These are phyloP conservation scores for Aricia artaxerxes DNA, from an alignment of 2,888 invertebrate species.

Conservation along the genomic window DNA sequence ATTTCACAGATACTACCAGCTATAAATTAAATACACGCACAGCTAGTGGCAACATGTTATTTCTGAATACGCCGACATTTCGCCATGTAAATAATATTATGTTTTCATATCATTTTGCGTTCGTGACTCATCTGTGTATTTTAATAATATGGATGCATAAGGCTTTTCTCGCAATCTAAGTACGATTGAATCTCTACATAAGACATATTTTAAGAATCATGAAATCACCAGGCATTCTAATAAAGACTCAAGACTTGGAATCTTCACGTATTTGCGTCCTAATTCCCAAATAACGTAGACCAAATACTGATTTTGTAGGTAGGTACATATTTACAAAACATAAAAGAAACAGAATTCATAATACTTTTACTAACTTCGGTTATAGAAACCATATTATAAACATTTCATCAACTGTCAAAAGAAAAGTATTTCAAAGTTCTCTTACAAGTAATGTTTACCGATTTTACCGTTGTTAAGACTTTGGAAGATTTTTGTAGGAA, in stretches of 20 bases:
- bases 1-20: constrained; percentile 22
- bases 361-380: not conserved
- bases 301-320: too few species aligned
- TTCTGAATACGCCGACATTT: not conserved
- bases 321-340: not conserved
- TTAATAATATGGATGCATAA: not conserved
- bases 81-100: not conserved
- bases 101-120: not conserved
- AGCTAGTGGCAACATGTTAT: not conserved
- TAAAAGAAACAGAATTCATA: not conserved
- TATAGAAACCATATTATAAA: not conserved
- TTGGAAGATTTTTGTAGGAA: not conserved
- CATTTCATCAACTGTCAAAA: constrained; percentile 9
- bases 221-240: too few species aligned
- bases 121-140: too few species aligned
- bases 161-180: not conserved
- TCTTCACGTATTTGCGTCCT: too few species aligned
- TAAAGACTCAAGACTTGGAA: too few species aligned
- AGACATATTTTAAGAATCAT: too few species aligned
- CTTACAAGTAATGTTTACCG: not conserved
- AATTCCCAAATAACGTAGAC: too few species aligned
- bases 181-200: too few species aligned
- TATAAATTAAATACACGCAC: not conserved
- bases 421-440: constrained; percentile 18
- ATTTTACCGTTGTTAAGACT: constrained; percentile 20